Evolutionary conservation across 2,113 vertebrate genomes (phyloP), one percentile per base, ranked within the genome.

Genomic region (Aviceda subcristata): DNA sequence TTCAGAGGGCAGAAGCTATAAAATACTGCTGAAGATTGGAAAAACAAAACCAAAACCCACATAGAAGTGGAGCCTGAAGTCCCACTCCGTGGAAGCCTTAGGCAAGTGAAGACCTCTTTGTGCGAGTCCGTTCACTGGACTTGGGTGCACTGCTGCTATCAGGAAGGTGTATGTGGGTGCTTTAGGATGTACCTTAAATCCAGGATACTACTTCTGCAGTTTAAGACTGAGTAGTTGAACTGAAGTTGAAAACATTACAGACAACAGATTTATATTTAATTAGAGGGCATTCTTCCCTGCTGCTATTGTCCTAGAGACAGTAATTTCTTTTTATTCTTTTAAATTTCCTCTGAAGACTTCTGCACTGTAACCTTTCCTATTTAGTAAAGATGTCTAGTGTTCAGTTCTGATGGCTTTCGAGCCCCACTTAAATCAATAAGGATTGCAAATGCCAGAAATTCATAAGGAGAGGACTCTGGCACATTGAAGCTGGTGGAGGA

Each of bases 1-100:
- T 82, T 94, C 83, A 92, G 77, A 88, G 90, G 85, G 82, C 57
- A 94, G 86, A 86, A 92, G 64, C 73, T 95, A 88, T 92, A 89
- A 95, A 96, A 92, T 66, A 45, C 41, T 93, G 73, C 63, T 45
- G 56, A 68, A 90, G 32, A 45, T 68, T 92, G 83, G 72, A 67
- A 77, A 94, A 95, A 92, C 57, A 92, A 80, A 48, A 94, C 87
- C 60, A 84, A 96, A 94, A 94, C 79, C 75, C 50, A 55, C 14
- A 7, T 74, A 57, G 73, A 76, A 67, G 16, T 7, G 12, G 30
- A 85, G 26, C 17, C 67, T 69, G n/a, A 16, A 5, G 29, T 87
- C 36, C 21, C 15, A 73, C 57, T 20, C 63, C 8, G 4, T 48
- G 71, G 72, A 77, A 76, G 9, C 30, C 27, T 51, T 39, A 21